These are phyloP conservation scores for Enteromius paludinosus DNA, from an alignment of 2,797 vertebrate species.

Conservation along the genomic window DNA sequence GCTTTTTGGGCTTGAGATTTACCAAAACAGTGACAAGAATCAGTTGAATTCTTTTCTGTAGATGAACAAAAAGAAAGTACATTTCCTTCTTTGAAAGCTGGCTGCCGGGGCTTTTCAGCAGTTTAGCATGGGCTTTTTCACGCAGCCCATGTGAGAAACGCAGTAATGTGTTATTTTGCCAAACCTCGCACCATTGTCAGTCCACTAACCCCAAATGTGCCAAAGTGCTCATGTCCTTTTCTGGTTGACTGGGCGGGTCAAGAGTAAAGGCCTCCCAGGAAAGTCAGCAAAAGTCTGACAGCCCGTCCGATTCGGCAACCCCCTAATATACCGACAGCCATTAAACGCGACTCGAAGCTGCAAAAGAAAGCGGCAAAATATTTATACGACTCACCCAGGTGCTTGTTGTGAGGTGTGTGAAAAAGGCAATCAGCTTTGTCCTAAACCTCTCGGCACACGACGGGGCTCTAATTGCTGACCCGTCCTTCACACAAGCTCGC, in stretches of 20 bases:
- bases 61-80: constrained; percentile 35
- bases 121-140: constrained; percentile 41
- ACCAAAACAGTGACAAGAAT: constrained; percentile 52
- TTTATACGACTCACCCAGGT: constrained; percentile 62
- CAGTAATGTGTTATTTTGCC: constrained; percentile 79
- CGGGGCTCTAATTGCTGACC: constrained; percentile 57
- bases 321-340: constrained; percentile 69
- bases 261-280: constrained; percentile 64
- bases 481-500: constrained; percentile 63
- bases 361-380: constrained; percentile 58
- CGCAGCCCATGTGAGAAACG: constrained; percentile 67
- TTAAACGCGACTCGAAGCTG: constrained; percentile 66
- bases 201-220: constrained; percentile 78
- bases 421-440: constrained; percentile 64
- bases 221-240: constrained; percentile 78
- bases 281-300: constrained; percentile 74
- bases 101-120: constrained; percentile 44
- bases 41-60: constrained; percentile 36
- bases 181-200: constrained; percentile 78
- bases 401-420: constrained; percentile 52
- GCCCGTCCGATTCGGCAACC: constrained; percentile 65
- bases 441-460: constrained; percentile 56
- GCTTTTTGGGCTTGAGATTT: constrained; percentile 39
- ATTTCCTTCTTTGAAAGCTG: background rate
- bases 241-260: constrained; percentile 75